phyloP scores from a whole-genome alignment of 2,888 invertebrate species.

The Acronicta aceris region DNA sequence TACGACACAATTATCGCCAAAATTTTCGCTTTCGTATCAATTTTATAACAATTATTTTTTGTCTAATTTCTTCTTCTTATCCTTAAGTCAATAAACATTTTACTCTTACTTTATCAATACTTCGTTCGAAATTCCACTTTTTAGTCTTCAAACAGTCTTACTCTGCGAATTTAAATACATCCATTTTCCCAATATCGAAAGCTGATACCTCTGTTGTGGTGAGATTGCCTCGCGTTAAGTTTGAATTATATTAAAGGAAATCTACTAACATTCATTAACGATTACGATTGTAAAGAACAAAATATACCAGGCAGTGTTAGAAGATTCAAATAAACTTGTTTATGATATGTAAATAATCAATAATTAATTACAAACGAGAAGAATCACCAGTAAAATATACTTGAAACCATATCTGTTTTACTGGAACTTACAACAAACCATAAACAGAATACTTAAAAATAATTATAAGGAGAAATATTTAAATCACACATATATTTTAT shows the following conservation, averaged over 20 bases:
- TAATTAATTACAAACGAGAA: neutral
- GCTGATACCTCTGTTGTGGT: neutral
- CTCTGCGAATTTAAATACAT: conserved; percentile 5
- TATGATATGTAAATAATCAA: neutral
- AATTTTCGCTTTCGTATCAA: neutral
- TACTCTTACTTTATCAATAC: too few relatives aligned
- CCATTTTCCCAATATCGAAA: conserved; percentile 6
- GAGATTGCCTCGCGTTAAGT: neutral
- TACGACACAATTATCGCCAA: neutral
- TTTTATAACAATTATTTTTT: neutral
- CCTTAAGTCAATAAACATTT: conserved; percentile 32
- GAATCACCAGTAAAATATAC: too few relatives aligned
- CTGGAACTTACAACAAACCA: neutral
- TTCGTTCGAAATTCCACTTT: conserved; percentile 34
- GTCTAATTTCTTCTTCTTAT: neutral
- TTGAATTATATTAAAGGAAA: conserved; percentile 4
- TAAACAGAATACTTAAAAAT: too few relatives aligned
- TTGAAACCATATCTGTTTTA: too few relatives aligned
- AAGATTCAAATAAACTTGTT: neutral
- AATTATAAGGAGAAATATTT: too few relatives aligned
- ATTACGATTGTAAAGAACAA: conserved; percentile 6
- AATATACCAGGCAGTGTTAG: conserved; percentile 3
- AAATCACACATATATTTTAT: neutral
- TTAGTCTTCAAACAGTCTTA: conserved; percentile 41
- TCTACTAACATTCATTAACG: conserved; percentile 3